Evolutionary conservation across 2,888 invertebrate species (phyloP).

Genomic region (Danaus chrysippus): DNA sequence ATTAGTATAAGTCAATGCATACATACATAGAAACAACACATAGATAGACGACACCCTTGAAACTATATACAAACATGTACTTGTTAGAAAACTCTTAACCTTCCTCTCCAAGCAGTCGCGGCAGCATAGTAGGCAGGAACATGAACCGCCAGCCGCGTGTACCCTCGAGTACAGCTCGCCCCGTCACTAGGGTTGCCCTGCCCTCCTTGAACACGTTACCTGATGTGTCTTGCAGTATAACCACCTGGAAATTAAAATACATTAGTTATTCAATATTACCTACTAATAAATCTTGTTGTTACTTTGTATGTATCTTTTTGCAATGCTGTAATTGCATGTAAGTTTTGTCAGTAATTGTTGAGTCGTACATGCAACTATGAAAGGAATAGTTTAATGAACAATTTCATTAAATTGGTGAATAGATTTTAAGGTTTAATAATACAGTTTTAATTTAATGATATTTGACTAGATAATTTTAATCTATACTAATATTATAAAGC

Average conservation of each 20-base stretch:
- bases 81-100: background rate
- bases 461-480: no score
- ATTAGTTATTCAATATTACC: no score
- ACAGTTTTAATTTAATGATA: background rate
- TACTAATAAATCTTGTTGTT: no score
- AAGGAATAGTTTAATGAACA: background rate
- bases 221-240: conserved; percentile 36
- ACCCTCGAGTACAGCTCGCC: conserved; percentile 39
- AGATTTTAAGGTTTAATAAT: no score
- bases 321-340: no score
- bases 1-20: no score
- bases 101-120: conserved; percentile 31
- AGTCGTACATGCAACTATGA: background rate
- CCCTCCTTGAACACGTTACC: conserved; percentile 37
- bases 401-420: background rate
- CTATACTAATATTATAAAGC: no score
- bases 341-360: background rate
- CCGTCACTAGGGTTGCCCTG: conserved; percentile 47
- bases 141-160: conserved; percentile 36
- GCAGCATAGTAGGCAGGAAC: conserved; percentile 49
- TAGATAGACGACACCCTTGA: background rate
- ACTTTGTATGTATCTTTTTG: no score
- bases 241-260: conserved; percentile 35
- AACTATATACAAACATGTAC: background rate
- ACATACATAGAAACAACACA: background rate